phyloP scores from a whole-genome alignment of 2,888 invertebrate species.

The Drosophila robusta region DNA sequence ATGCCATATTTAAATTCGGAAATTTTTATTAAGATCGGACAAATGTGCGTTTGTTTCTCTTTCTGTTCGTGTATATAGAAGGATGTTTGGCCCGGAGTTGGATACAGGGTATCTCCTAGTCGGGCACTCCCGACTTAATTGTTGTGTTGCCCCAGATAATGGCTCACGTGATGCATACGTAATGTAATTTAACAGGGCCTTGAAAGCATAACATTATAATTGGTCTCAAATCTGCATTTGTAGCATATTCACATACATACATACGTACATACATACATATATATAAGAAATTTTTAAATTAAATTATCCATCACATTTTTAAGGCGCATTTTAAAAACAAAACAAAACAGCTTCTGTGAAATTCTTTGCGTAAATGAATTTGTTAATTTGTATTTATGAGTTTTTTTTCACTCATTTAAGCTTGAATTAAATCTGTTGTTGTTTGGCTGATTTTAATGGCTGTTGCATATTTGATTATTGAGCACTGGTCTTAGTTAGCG shows the following conservation, averaged over 20 bases:
- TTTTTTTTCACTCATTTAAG: conserved; percentile 3
- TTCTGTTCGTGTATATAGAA: no score
- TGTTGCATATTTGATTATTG: conserved; percentile 33
- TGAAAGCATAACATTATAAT: not conserved
- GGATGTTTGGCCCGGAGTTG: no score
- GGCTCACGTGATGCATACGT: conserved; percentile 51
- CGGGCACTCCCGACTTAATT: not conserved
- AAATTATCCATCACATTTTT: not conserved
- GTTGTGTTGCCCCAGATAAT: conserved; percentile 22
- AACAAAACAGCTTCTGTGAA: not conserved
- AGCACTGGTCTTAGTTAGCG: conserved; percentile 13
- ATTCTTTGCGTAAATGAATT: conserved; percentile 4
- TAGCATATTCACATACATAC: no score
- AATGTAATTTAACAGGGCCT: conserved; percentile 9
- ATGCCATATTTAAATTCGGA: no score
- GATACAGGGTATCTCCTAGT: not conserved
- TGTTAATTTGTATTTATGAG: conserved; percentile 9
- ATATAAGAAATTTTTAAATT: no score
- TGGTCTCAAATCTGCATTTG: not conserved
- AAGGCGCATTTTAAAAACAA: not conserved
- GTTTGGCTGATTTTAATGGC: not conserved
- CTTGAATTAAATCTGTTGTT: not conserved
- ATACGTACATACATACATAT: no score
- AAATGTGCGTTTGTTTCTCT: no score
- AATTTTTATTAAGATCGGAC: no score